Base-by-base conservation (phyloP, 37 sponge, comb jelly and placozoan species). In the Crambe crambe region DNA sequence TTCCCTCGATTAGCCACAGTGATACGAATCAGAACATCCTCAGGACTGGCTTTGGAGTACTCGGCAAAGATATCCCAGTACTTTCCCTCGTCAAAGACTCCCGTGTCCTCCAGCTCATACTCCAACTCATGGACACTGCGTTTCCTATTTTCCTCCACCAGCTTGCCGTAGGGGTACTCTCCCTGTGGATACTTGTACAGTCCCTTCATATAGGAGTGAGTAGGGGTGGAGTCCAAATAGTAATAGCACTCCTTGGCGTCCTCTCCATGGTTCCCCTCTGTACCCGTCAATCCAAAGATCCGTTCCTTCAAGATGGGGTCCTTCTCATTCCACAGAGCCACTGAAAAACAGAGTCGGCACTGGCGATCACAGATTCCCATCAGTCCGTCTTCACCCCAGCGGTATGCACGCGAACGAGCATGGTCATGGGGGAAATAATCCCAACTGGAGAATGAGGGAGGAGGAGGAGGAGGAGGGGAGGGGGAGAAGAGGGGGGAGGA, bases 311-410 rank as follows among this genome's bases (percentile, higher is more conserved):
- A 83, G 67, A 97, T 97, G 74, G 97, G 79, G 58, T 97, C 97
- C 62, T 86, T 88, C 58, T 74, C 95, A 73, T 97, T 97, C 97
- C 97, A 97, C 54, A 97, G 76, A 29, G 88, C 81, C 58, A 94
- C 51, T 21, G 77, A 70, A 74, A 97, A 97, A 76, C 97, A 97
- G 66, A 97, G 89, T 2, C 97, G 74, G 71, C 97, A 97, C 88
- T 97, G 90, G 0, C 97, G 78, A 54, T 97, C 97, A 60, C 82
- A 85, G 59, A 97, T 94, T 5, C 97, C 97, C 80, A 97, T 61
- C 23, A 97, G 74, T 2, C 97, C 97, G 37, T 97, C 97, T 59
- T 97, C 97, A 1, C 97, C 97, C 97, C 97, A 97, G 21, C 97
- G 92, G 42, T 97, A 97, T 35, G 97, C 95, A 0, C 97, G 75